Evolutionary conservation across 2,113 vertebrate genomes (phyloP).

Genomic region (Dipodomys merriami): DNA sequence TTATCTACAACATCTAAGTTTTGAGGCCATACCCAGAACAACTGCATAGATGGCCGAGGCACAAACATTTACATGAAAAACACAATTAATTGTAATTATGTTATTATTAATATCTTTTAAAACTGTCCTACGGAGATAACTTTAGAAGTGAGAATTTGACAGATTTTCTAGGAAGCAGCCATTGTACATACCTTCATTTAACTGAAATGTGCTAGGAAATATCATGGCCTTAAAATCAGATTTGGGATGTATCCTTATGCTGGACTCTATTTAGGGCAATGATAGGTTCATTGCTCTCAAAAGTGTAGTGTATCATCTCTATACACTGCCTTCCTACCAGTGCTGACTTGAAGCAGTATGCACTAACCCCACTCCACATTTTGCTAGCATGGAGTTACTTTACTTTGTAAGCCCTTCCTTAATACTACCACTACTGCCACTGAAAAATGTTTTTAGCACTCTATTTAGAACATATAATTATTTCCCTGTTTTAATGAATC

Average conservation of each 20-base stretch:
- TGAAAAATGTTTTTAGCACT: not conserved
- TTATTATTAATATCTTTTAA: conserved; percentile 3
- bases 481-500: not conserved
- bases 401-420: not conserved
- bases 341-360: not conserved
- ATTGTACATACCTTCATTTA: not conserved
- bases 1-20: not conserved
- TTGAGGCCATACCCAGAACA: not conserved
- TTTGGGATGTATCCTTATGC: not conserved
- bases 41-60: not conserved
- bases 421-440: not conserved
- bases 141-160: not conserved
- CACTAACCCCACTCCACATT: not conserved
- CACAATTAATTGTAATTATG: not conserved
- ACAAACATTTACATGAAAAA: not conserved
- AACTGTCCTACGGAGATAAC: not conserved
- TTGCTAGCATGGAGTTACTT: not conserved
- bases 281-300: not conserved
- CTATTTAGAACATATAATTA: conserved; percentile 2
- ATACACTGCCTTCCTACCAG: not conserved
- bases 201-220: not conserved
- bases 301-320: not conserved
- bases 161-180: conserved; percentile 25
- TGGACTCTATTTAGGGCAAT: not conserved
- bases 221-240: not conserved